Base-by-base conservation (phyloP, 2,888 invertebrate genomes). In the Caenorhabditis parvicauda region DNA sequence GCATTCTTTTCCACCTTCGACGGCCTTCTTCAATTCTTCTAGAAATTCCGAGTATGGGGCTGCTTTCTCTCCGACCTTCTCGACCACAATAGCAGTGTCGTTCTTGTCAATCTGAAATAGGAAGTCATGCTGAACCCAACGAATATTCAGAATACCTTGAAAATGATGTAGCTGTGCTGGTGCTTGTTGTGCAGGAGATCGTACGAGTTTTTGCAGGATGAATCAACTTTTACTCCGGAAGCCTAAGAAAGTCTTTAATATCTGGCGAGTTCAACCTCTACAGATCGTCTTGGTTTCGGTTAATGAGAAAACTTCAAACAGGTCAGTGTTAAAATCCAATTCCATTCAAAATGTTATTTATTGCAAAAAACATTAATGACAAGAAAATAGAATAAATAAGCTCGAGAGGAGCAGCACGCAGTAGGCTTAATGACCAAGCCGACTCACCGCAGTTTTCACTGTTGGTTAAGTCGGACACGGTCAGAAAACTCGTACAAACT, bases 11-110 rank as follows among this genome's bases (percentile, higher is more conserved):
- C 81, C 80, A 46, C 70, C 73, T 45, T 73, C 77, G 44, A 78
- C 72, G 7, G 58, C 48, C 58, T 75, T 72, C 53, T 59, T 66
- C 59, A 73, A 63, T 41, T 77, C 80, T 53, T 77, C 79, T 42
- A 79, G 72, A 61, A 81, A 81, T 35, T 81, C 79, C n/a, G 74
- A 50, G 63, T 81, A 81, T 17, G 81, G 81, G 6, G 81, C 77
- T 44, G 64, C 64, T 67, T 81, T 81, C 19, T 74, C 78, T 35
- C 80, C 81, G 52, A 76, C 72, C 59, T 79, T 81, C 58, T 81
- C 81, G 28, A 81, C 79, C 32, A 81, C 74, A 58, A 81, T 81
- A 37, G 75, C 75, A n/a, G 81, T 81, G 62, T 81, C 76, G 51
- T 80, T 79, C 56, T 81, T 79, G 59, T 70, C 75, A 53, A 79